Conservation (phyloP, 1,140 invertebrate genomes). For the Drosophila guanche region DNA sequence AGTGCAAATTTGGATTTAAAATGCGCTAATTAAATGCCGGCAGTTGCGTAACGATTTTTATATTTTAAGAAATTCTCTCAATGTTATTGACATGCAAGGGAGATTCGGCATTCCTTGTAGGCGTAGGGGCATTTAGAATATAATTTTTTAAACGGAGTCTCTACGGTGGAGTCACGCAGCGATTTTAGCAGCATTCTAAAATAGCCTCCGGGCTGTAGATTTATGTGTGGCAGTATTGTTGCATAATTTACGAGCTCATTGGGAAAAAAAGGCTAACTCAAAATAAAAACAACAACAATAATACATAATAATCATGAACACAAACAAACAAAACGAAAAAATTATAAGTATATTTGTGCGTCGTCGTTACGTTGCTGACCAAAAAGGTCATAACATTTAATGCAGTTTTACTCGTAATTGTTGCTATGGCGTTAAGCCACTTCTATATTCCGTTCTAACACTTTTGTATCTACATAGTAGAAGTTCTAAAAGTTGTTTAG, state of each 20-base stretch:
- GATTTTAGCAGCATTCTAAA: slow-evolving; percentile 67
- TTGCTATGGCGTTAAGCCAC: slow-evolving; percentile 44
- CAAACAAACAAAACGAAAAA: slow-evolving; percentile 26
- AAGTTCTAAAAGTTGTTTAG: neutral
- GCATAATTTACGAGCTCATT: slow-evolving; percentile 61
- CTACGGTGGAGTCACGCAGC: slow-evolving; percentile 47
- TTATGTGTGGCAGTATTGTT: slow-evolving; percentile 56
- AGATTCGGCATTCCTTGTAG: slow-evolving; percentile 13
- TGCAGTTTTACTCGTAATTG: slow-evolving; percentile 44
- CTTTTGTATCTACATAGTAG: slow-evolving; percentile 4
- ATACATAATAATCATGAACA: slow-evolving; percentile 59
- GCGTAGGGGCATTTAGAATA: slow-evolving; percentile 23
- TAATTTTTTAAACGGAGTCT: slow-evolving; percentile 10
- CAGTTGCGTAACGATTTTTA: slow-evolving; percentile 67
- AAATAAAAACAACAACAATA: slow-evolving; percentile 15
- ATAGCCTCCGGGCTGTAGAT: slow-evolving; percentile 67
- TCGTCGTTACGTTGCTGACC: slow-evolving; percentile 72
- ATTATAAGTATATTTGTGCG: slow-evolving; percentile 58
- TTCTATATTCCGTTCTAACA: slow-evolving; percentile 34
- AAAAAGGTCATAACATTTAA: slow-evolving; percentile 73
- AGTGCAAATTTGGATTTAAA: slow-evolving; percentile 33
- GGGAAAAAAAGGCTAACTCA: neutral
- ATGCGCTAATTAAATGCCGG: slow-evolving; percentile 64
- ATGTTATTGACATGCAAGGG: slow-evolving; percentile 58
- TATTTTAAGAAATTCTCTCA: slow-evolving; percentile 35